Percentiles rank a stretch among this genome's conserved stretches.
phyloP scores from a whole-genome alignment of 2,113 vertebrate species.

The Malurus alboscapulatus region DNA sequence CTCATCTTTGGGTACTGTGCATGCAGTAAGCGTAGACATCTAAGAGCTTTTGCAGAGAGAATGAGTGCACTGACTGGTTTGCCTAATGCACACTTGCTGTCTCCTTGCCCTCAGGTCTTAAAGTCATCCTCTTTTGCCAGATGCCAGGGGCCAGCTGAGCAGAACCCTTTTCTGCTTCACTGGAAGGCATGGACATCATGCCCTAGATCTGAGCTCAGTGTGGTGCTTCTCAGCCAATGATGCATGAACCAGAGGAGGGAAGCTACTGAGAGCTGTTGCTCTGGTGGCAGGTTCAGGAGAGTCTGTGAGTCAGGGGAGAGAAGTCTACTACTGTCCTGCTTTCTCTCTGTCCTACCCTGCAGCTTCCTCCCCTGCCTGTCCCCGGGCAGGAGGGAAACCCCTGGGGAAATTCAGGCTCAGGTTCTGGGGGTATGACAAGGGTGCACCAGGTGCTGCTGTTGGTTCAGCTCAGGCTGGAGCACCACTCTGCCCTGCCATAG shows the following conservation, averaged over 20 bases:
- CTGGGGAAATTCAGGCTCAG: not conserved
- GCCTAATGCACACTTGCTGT: not conserved
- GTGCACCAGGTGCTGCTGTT: fast-evolving
- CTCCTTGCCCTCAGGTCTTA: not conserved
- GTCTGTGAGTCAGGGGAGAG: not conserved
- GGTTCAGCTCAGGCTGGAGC: not conserved
- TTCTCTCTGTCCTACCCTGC: not conserved
- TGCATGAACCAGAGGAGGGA: not conserved
- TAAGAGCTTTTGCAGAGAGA: not conserved
- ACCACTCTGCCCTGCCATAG: not conserved
- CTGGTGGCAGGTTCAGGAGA: not conserved
- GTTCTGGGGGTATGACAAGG: not conserved
- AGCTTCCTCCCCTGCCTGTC: not conserved
- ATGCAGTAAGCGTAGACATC: not conserved
- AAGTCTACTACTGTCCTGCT: not conserved
- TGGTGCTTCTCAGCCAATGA: not conserved
- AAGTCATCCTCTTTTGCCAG: not conserved
- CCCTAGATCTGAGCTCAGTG: not conserved
- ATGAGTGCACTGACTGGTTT: not conserved
- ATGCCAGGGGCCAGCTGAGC: not conserved
- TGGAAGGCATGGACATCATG: not conserved
- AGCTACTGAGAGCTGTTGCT: not conserved
- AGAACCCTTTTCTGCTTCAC: not conserved
- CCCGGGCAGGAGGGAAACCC: not conserved
- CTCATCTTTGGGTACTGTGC: not conserved